Evolutionary conservation across 1,140 invertebrate species (phyloP), one percentile per base, ranked within the genome.

Genomic region (Diuraphis noxia): DNA sequence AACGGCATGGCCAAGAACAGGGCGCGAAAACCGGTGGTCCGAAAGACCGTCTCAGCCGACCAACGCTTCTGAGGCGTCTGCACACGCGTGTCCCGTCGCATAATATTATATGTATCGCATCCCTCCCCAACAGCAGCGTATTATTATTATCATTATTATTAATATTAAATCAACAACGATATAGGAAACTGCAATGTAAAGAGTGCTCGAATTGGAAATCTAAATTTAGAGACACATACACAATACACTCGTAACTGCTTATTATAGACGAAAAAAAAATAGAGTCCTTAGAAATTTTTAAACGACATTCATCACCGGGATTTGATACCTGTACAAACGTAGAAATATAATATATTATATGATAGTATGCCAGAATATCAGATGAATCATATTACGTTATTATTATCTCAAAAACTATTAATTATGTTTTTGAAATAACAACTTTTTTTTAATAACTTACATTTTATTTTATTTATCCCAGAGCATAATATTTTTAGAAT

Each of bases 1-100:
- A 94, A 95, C 89, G 95, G 94, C 87, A 95, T 96, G 95, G 96
- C 96, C 91, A 96, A 96, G 92, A 95, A 95, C 93, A 96, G 96
- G 93, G 95, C 95, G 34, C 95, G 96, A 92, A 95, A 96, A 93
- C 96, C 96, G 77, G 93, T 92, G 84, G 93, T 92, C 82, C 90
- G 88, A 21, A 92, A 92, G 81, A 43, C 34, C 5, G 17, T 8
- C 43, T 3, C 84, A 3, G 40, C 38, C 38, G 38, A 38, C 36
- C 25, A 82, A 25, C 79, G 36, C n/a, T 79, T 36, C 34, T 36
- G n/a, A 36, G 36, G 7, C 21, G 77, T 38, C 8, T 34, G 72
- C 56, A n/a, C n/a, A 3, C n/a, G 34, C 72, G 13, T n/a, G 8
- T 13, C 17, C 72, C 34, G 72, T 79, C 72, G 72, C 23, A 36